Evolutionary conservation across 1,140 invertebrate genomes (phyloP).

Genomic region (Panulirus ornatus): DNA sequence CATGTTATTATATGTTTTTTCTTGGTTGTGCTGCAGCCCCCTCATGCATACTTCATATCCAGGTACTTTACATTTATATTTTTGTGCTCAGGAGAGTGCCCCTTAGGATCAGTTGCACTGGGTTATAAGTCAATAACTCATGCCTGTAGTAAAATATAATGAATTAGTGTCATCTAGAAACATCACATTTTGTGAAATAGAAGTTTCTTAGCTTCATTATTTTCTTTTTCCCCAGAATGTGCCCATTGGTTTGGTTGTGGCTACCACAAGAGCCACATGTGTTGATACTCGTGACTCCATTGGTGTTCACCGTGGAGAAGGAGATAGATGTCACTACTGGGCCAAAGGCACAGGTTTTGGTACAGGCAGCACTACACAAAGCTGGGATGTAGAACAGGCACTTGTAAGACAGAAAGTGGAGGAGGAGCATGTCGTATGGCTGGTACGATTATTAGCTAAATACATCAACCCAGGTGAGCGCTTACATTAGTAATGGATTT

Average conservation of each 20-base stretch:
- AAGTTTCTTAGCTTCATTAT: neutral
- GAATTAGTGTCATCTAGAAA: too few relatives aligned
- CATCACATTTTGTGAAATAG: too few relatives aligned
- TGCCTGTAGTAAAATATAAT: too few relatives aligned
- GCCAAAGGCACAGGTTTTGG: conserved; percentile 96
- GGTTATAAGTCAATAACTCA: too few relatives aligned
- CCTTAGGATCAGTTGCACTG: too few relatives aligned
- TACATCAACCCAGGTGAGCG: conserved; percentile 88
- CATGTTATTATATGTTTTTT: too few relatives aligned
- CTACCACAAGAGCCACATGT: conserved; percentile 63
- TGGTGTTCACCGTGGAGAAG: conserved; percentile 76
- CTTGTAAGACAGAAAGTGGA: conserved; percentile 91
- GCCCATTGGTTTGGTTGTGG: conserved; percentile 69
- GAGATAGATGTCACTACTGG: conserved; percentile 95
- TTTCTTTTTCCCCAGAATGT: conserved; percentile 60
- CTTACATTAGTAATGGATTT: too few relatives aligned
- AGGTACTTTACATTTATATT: too few relatives aligned
- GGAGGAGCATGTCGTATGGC: conserved; percentile 94
- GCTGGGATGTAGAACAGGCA: conserved; percentile 97
- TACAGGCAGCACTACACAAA: conserved; percentile 95
- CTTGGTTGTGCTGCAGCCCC: too few relatives aligned
- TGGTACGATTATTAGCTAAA: conserved; percentile 87
- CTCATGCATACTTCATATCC: too few relatives aligned
- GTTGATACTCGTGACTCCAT: conserved; percentile 56
- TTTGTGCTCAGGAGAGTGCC: too few relatives aligned